Evolutionary conservation across 2,113 vertebrate species (phyloP), one percentile per base, ranked within the genome.

Genomic region (Zeus faber): DNA sequence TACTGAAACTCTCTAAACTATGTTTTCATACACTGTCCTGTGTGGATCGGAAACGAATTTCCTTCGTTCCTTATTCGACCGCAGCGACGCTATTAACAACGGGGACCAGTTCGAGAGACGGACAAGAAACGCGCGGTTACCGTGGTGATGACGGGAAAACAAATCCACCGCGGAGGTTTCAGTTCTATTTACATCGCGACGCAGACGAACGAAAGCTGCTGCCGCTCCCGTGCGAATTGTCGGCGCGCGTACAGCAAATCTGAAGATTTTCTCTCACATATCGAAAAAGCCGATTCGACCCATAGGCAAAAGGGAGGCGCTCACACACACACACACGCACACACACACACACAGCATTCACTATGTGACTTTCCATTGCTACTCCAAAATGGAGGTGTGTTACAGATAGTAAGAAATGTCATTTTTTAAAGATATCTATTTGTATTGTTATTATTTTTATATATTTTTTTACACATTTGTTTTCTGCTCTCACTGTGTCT

Each of bases 1-100:
- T 43, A 18, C 24, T 35, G 51, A 39, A 37, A n/a, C n/a, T n/a
- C n/a, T n/a, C n/a, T 65, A 47, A 73, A 65, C 24, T 37, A 45
- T 20, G 8, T 10, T 44, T 16, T 77, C 63, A 70, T 57, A 60
- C 48, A n/a, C n/a, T n/a, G n/a, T n/a, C n/a, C n/a, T n/a, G n/a
- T n/a, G n/a, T n/a, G n/a, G n/a, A n/a, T n/a, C n/a, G n/a, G n/a
- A n/a, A n/a, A n/a, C n/a, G n/a, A n/a, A n/a, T n/a, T n/a, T n/a
- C n/a, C n/a, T n/a, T n/a, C n/a, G n/a, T n/a, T n/a, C n/a, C n/a
- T n/a, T n/a, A n/a, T n/a, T n/a, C n/a, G n/a, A n/a, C n/a, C n/a
- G n/a, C n/a, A n/a, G n/a, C n/a, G n/a, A n/a, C n/a, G n/a, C n/a
- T n/a, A n/a, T n/a, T n/a, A n/a, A n/a, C n/a, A n/a, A n/a, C 55